Base-by-base conservation (phyloP, 92 coral and sea anemone species). In the Porites rus region DNA sequence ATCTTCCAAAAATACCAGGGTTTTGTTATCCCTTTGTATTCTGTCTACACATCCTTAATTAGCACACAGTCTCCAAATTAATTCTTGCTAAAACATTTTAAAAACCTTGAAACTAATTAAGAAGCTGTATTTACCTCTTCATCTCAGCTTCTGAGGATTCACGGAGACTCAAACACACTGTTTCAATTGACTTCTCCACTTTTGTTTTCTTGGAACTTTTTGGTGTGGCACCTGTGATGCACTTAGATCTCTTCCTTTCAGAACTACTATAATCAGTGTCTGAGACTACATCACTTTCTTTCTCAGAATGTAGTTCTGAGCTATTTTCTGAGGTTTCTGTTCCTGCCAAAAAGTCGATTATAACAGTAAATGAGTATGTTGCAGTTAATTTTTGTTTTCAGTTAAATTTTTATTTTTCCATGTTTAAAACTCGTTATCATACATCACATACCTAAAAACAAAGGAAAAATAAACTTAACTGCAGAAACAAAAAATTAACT, bases 71-170 rank as follows among this genome's bases (percentile, higher is more conserved):
- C 31, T 28, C 31, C 31, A 28, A 28, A 28, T 28, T 28, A 28
- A 28, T 28, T 28, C 2, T 28, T 28, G 31, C 31, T 28, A 28
- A 76, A 76, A 76, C 80, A 76, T 76, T 50, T 76, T 53, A 61
- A 38, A 76, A 76, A 76, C 66, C 66, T 75, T 76, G 80, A 76
- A 75, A 75, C 80, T 75, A 75, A 28, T 28, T 28, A 28, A 28
- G 51, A 75, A 75, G 80, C 25, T 75, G 80, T 75, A 75, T 75
- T 75, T 75, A 75, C 80, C 80, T 75, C 80, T 12, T 75, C 80
- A 75, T 75, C 80, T 75, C 63, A 59, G 63, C 63, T 59, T 59
- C 63, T 59, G 63, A 59, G 63, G 63, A 59, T 59, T 59, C 63
- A 59, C 5, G 63, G 63, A 59, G 63, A 59, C 63, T 59, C 13